These are phyloP conservation scores for Phrynocephalus guinanensis DNA, from an alignment of 2,797 vertebrate species.

Conservation along the genomic window DNA sequence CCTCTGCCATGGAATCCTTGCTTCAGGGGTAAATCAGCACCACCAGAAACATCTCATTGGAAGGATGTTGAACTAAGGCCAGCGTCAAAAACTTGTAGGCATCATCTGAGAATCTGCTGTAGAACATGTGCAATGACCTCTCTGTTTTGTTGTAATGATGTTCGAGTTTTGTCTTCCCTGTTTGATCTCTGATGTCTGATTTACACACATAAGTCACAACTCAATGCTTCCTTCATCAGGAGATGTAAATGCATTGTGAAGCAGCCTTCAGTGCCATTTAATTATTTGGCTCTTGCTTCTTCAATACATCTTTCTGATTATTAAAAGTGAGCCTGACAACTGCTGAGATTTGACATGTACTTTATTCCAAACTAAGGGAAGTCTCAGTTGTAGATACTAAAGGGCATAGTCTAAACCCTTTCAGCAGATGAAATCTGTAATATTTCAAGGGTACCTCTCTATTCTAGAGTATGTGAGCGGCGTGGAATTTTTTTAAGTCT, in stretches of 20 bases:
- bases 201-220: background rate
- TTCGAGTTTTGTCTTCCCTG: background rate
- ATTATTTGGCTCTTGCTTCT: background rate
- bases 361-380: slow-evolving; percentile 36
- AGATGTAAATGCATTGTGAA: background rate
- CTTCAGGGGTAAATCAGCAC: background rate
- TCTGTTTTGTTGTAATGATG: background rate
- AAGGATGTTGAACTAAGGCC: background rate
- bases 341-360: slow-evolving; percentile 38
- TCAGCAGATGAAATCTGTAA: slow-evolving; percentile 5
- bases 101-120: background rate
- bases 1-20: background rate
- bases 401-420: background rate
- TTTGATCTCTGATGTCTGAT: background rate
- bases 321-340: slow-evolving; percentile 51
- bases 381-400: slow-evolving; percentile 22
- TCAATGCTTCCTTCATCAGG: background rate
- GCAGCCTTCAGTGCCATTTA: background rate
- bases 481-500: background rate
- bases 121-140: background rate
- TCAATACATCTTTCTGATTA: slow-evolving; percentile 4
- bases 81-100: background rate
- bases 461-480: background rate
- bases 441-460: slow-evolving; percentile 33
- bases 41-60: slow-evolving; percentile 3